Base-by-base conservation (phyloP, 35 echinoderm and acorn worm species). In the Acanthaster planci region DNA sequence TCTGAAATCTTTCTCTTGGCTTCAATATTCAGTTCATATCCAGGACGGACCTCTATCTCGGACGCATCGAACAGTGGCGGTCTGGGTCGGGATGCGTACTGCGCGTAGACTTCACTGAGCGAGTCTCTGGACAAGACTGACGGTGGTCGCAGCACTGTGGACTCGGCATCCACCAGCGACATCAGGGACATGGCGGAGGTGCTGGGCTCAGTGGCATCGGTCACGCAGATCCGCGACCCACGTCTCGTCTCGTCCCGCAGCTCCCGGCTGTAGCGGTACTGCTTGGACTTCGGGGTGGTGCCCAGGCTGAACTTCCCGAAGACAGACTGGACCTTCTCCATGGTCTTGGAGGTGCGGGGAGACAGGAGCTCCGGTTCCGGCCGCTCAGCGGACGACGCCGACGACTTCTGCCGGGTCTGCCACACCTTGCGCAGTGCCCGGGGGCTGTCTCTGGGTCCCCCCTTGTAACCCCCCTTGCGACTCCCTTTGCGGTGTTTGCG, bases 261-360 rank as follows among this genome's bases (percentile, higher is more conserved):
- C 37, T 93, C 90, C 52, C 88, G 87, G 55, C 94, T 97, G 84
- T 93, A 97, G 53, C 94, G 82, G 54, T 97, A 97, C 47, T 93
- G 92, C 38, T 52, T 89, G 17, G 87, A 76, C 53, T 90, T 92
- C 19, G 56, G 60, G 1, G 78, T 84, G 19, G 68, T 86, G 12
- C 87, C 77, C 35, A 76, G 91, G 16, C 86, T 92, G 6, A 97
- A 54, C 67, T 97, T 97, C 40, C 85, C 93, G 55, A 97, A 80
- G 34, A 90, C 78, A 16, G 60, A 82, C 22, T 87, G 90, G 9
- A 89, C 82, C 75, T 85, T 93, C 35, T 89, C 79, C 52, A 78
- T 87, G 29, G 89, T 35, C 7, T 72, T 72, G 14, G 40, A 32
- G 55, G 21, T 78, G 22, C 40, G 39, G 0, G 91, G 90, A 37